Percentiles rank a stretch among this genome's conserved stretches.
Conservation (phyloP, 2,888 invertebrate species). For the Drepanosiphum platanoidis region DNA sequence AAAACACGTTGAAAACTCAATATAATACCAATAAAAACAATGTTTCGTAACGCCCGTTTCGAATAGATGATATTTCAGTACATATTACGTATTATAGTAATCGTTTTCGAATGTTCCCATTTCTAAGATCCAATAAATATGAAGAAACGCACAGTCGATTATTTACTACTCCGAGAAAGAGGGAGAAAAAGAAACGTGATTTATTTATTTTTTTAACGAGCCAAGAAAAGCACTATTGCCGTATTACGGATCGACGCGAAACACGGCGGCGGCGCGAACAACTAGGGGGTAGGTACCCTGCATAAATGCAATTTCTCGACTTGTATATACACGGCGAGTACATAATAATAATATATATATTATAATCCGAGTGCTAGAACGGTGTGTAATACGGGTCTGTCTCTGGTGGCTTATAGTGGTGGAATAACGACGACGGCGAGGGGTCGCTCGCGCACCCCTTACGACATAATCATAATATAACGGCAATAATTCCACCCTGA, state of each 20-base stretch:
- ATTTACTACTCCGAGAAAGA: background rate
- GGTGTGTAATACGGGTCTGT: conserved; percentile 44
- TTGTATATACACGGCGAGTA: background rate
- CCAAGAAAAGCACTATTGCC: background rate
- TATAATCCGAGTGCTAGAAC: background rate
- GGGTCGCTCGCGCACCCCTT: conserved; percentile 35
- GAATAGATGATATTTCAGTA: too few species aligned
- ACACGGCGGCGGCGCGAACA: background rate
- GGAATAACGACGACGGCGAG: conserved; percentile 37
- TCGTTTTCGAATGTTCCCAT: too few species aligned
- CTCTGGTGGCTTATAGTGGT: conserved; percentile 52
- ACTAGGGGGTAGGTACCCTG: background rate
- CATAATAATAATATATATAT: background rate
- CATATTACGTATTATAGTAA: too few species aligned
- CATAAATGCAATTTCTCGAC: conserved; percentile 28
- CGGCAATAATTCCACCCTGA: conserved; percentile 60
- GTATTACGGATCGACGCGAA: too few species aligned
- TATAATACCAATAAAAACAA: too few species aligned
- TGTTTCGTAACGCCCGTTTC: background rate
- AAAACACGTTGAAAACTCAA: too few species aligned
- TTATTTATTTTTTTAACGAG: background rate
- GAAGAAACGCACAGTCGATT: background rate
- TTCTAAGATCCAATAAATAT: too few species aligned
- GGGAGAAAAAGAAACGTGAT: background rate
- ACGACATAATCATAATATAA: conserved; percentile 55